Base-by-base conservation (phyloP, 2,797 vertebrate species). In the Muraenolepis orangiensis region DNA sequence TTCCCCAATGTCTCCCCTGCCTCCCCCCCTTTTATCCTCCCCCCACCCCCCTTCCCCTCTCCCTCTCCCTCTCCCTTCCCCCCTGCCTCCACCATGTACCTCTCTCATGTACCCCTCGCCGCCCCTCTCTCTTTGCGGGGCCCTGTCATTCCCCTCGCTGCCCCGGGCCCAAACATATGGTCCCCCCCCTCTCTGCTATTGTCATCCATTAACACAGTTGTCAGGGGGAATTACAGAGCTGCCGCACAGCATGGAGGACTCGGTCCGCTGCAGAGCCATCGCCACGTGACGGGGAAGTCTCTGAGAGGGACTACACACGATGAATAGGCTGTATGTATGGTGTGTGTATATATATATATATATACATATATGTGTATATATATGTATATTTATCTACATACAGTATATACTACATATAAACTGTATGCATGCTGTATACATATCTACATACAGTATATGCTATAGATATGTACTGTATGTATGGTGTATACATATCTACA, bases 131-230 rank as follows among this genome's bases (percentile, higher is more conserved):
- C 90, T 86, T 87, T 90, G 87, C 90, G 81, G 81, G 80, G 80
- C 83, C 81, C 87, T 91, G 86, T 86, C 86, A 86, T 84, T 90
- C 87, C 87, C 79, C 70, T 61, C 69, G 84, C 77, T 85, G 89
- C 91, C 90, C 84, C 86, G 72, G 90, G 91, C 90, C 84, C 80
- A 86, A 82, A 88, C 91, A 92, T 91, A 90, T 91, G 90, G 89
- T 77, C 81, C 80, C 87, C 88, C 88, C 84, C 80, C 85, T 87
- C 87, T 89, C 82, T 85, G 83, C 89, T 86, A 88, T 88, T 91
- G 88, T 90, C 87, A 90, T 89, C 88, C 88, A 92, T 91, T 90
- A 91, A 89, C 88, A 91, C 89, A 90, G 86, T 90, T 91, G 91
- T 91, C 90, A 88, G 77, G 84, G 88, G 88, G 84, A 91, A 91